Conservation (phyloP, 2,888 invertebrate species). For the Mimachlamys varia region DNA sequence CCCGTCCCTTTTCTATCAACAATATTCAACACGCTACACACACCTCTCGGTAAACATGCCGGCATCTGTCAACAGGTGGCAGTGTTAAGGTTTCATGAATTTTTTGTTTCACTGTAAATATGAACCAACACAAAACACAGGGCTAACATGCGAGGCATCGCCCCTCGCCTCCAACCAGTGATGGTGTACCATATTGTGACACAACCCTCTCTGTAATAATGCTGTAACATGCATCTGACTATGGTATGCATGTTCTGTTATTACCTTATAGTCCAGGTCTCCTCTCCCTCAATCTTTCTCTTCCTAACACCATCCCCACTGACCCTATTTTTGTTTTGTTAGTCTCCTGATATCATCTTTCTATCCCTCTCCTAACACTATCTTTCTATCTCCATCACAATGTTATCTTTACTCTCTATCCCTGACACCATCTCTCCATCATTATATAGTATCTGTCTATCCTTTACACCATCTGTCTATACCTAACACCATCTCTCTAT, state of each 20-base stretch:
- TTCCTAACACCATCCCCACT: too few species aligned
- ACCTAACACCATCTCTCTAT: not conserved
- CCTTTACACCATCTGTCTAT: not conserved
- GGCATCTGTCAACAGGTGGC: not conserved
- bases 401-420: not conserved
- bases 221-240: too few species aligned
- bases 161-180: not conserved
- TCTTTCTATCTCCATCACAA: not conserved
- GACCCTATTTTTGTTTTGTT: too few species aligned
- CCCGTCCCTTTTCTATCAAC: not conserved
- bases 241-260: too few species aligned
- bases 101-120: not conserved
- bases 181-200: too few species aligned
- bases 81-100: not conserved
- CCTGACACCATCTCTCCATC: not conserved
- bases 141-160: not conserved
- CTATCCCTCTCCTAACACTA: not conserved
- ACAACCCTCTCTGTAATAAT: too few species aligned
- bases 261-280: too few species aligned
- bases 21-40: not conserved
- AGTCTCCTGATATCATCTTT: too few species aligned
- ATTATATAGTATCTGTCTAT: too few species aligned
- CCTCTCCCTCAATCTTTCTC: too few species aligned
- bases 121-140: not conserved
- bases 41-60: not conserved